These are phyloP conservation scores for Ormyrus rosae DNA, from an alignment of 2,888 invertebrate species.

Conservation along the genomic window DNA sequence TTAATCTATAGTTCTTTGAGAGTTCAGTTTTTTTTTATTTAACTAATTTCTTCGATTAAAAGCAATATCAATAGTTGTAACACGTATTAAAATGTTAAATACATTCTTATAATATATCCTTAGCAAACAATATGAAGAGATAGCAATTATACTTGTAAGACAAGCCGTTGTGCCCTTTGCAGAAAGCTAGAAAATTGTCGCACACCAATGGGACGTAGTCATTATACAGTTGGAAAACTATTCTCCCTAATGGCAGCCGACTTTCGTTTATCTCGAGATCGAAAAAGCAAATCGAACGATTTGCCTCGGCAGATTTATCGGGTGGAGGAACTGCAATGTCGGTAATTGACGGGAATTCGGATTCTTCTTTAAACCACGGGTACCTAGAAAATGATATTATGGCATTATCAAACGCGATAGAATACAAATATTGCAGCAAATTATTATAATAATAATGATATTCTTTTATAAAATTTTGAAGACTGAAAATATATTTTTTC, in stretches of 20 bases:
- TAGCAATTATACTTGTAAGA: constrained; percentile 68
- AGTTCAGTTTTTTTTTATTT: not conserved
- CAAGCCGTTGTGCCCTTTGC: constrained; percentile 68
- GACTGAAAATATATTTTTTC: not conserved
- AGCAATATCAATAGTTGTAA: not conserved
- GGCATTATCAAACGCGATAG: constrained; percentile 1
- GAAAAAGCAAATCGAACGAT: constrained; percentile 68
- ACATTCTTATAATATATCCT: not conserved
- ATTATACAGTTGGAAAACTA: constrained; percentile 72
- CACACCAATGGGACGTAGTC: constrained; percentile 72
- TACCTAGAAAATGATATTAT: constrained; percentile 17
- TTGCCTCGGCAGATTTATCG: constrained; percentile 15
- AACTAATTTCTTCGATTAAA: not conserved
- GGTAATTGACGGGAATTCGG: constrained; percentile 58
- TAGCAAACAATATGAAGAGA: not conserved
- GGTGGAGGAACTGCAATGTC: constrained; percentile 26
- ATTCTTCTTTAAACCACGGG: constrained; percentile 44
- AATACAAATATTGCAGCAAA: not conserved
- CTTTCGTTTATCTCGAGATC: constrained; percentile 67
- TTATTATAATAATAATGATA: not conserved
- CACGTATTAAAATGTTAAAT: not conserved
- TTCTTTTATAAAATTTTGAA: not conserved
- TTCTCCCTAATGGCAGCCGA: constrained; percentile 67
- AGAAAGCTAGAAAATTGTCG: constrained; percentile 72
- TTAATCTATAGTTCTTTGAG: not conserved